Evolutionary conservation across 1,140 invertebrate genomes (phyloP).

Genomic region (Sipha flava): DNA sequence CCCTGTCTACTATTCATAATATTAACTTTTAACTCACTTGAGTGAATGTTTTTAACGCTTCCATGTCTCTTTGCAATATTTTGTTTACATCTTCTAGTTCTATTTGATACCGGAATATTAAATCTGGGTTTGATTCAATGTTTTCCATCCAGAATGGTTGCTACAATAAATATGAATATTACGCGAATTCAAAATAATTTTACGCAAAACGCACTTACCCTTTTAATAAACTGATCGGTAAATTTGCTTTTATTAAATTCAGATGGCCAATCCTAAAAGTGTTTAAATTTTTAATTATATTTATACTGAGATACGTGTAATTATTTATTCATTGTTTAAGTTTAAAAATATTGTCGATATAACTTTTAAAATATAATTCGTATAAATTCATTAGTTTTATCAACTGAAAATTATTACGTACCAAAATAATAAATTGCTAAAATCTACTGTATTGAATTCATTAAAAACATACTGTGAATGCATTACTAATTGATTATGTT

Average conservation of each 20-base stretch:
- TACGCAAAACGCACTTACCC: neutral
- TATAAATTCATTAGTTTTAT: too few species aligned
- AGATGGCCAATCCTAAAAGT: neutral
- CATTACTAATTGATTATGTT: too few species aligned
- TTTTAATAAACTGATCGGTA: conserved; percentile 6
- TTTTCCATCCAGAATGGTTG: conserved; percentile 58
- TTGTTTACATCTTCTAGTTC: conserved; percentile 52
- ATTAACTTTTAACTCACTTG: conserved; percentile 46
- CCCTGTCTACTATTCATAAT: too few species aligned
- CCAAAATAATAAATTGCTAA: too few species aligned
- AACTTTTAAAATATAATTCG: too few species aligned
- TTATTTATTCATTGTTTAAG: too few species aligned
- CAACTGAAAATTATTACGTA: too few species aligned
- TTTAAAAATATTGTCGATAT: too few species aligned
- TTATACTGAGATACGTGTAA: too few species aligned
- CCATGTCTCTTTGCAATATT: conserved; percentile 54
- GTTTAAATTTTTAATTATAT: neutral
- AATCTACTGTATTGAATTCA: too few species aligned
- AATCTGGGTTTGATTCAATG: conserved; percentile 54
- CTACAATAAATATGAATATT: conserved; percentile 37
- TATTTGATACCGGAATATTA: conserved; percentile 62
- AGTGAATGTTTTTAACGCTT: conserved; percentile 51
- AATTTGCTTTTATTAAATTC: neutral
- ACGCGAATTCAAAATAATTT: neutral
- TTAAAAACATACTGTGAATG: too few species aligned